Conservation (phyloP, 2,797 vertebrate species). For the Macroramphosus scolopax region DNA sequence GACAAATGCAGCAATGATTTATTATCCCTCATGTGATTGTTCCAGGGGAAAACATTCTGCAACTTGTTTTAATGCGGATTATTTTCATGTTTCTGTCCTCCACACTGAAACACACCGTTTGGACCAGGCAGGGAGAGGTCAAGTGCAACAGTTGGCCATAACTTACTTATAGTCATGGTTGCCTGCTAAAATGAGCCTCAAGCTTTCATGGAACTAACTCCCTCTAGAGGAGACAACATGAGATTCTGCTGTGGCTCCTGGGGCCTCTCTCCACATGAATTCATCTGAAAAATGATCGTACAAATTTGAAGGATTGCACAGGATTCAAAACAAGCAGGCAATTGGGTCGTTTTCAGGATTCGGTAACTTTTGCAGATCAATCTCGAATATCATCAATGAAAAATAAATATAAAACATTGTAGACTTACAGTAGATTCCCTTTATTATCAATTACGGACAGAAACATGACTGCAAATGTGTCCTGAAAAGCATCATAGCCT, state of each 20-base stretch:
- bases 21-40: slow-evolving; percentile 14
- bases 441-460: no score
- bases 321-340: background rate
- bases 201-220: slow-evolving; percentile 69
- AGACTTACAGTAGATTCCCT: background rate
- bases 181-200: slow-evolving; percentile 16
- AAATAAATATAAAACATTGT: background rate
- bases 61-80: no score
- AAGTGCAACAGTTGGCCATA: slow-evolving; percentile 33
- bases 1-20: slow-evolving; percentile 22
- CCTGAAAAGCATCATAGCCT: no score
- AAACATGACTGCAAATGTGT: no score
- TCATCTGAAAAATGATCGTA: background rate
- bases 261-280: background rate
- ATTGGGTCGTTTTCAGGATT: no score
- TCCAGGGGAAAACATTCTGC: slow-evolving; percentile 3
- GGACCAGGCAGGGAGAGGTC: slow-evolving; percentile 27
- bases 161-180: slow-evolving; percentile 7
- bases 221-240: slow-evolving; percentile 67
- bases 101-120: background rate
- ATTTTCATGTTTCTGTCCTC: background rate
- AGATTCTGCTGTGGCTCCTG: slow-evolving; percentile 28
- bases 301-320: background rate
- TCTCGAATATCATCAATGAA: no score
- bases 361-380: no score